A percentile compares a stretch with the other conserved stretches of the same genome.
phyloP scores from a whole-genome alignment of 2,113 vertebrate genomes.

The Sylvia atricapilla region DNA sequence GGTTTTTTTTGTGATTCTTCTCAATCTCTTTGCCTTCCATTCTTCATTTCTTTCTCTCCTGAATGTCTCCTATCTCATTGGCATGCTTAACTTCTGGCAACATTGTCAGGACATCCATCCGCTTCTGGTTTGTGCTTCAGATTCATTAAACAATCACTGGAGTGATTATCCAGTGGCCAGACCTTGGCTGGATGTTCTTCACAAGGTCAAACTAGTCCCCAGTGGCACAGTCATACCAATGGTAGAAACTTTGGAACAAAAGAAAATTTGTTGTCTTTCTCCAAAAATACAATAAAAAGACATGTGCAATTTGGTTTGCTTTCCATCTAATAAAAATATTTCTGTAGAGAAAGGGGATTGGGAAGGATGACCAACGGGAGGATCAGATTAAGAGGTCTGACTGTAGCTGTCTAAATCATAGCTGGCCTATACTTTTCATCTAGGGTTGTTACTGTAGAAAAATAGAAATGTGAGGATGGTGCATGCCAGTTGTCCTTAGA shows the following conservation, averaged over 20 bases:
- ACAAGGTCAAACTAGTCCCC: not conserved
- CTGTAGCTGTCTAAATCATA: not conserved
- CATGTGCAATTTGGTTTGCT: not conserved
- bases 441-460: not conserved
- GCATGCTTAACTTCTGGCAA: not conserved
- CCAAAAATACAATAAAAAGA: not conserved
- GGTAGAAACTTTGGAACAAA: not conserved
- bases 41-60: not conserved
- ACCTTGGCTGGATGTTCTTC: not conserved
- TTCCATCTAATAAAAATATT: not conserved
- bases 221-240: not conserved
- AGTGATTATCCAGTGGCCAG: not conserved
- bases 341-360: not conserved
- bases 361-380: not conserved
- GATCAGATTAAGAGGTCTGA: not conserved
- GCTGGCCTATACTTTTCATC: not conserved
- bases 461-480: not conserved
- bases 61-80: not conserved
- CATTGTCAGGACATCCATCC: not conserved
- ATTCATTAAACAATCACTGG: not conserved
- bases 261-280: not conserved
- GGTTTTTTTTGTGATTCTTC: not conserved
- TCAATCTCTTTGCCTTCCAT: not conserved
- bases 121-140: not conserved
- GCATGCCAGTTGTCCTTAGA: not conserved